These are phyloP conservation scores for Periplaneta americana DNA, from an alignment of 1,140 invertebrate species.

Conservation along the genomic window DNA sequence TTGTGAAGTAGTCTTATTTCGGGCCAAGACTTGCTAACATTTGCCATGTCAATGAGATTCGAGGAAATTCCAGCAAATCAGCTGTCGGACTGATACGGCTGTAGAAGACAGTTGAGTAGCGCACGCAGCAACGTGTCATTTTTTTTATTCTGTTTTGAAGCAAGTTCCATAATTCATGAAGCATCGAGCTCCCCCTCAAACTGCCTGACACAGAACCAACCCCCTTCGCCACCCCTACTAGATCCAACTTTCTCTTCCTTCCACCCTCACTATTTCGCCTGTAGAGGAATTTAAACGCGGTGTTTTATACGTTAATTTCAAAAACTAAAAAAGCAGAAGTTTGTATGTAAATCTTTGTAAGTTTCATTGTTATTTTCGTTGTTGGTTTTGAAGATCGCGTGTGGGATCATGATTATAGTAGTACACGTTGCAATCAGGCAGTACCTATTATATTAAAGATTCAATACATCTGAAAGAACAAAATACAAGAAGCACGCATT, in stretches of 20 bases:
- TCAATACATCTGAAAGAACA: too few species aligned
- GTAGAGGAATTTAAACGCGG: neutral
- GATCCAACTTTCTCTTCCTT: neutral
- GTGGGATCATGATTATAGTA: too few species aligned
- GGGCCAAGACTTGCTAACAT: neutral
- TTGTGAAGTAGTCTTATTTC: neutral
- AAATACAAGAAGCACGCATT: too few species aligned
- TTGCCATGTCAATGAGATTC: neutral
- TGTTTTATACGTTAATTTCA: neutral
- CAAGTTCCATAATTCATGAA: neutral
- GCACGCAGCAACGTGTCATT: neutral
- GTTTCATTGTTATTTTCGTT: too few species aligned
- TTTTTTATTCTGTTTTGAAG: neutral
- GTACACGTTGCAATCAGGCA: too few species aligned
- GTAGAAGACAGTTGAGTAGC: neutral
- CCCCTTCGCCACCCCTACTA: neutral
- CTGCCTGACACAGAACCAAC: neutral
- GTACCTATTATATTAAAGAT: too few species aligned
- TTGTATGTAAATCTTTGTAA: neutral
- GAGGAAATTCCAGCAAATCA: neutral
- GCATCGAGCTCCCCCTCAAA: neutral
- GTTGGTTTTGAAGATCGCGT: too few species aligned
- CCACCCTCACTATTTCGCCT: neutral
- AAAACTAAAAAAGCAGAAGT: too few species aligned
- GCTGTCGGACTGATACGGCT: neutral